Conservation (phyloP, 2,797 vertebrate genomes). For the Cyclopterus lumpus region DNA sequence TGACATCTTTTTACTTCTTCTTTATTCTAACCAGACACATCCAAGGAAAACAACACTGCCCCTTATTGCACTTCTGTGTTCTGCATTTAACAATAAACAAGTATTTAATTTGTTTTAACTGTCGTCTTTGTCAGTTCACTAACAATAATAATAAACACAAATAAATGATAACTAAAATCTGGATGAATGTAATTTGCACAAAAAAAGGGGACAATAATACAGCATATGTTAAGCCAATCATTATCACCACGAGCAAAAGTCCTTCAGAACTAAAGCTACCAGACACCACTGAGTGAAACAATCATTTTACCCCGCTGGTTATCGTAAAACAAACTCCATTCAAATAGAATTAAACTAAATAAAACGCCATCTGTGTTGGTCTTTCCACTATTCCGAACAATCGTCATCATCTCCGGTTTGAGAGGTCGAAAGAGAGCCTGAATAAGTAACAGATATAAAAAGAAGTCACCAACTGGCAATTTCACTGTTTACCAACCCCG, state of each 20-base stretch:
- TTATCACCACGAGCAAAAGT: too few relatives aligned
- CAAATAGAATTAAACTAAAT: too few relatives aligned
- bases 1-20: neutral
- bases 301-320: neutral
- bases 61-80: neutral
- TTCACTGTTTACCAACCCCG: neutral
- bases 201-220: too few relatives aligned
- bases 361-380: neutral
- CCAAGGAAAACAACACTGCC: neutral
- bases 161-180: too few relatives aligned
- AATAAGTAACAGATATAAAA: neutral
- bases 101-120: too few relatives aligned
- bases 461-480: neutral
- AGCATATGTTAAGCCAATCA: too few relatives aligned
- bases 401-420: neutral
- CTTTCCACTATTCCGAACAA: neutral
- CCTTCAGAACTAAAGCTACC: neutral
- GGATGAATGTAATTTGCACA: too few relatives aligned
- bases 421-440: neutral
- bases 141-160: too few relatives aligned
- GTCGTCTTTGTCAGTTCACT: too few relatives aligned
- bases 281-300: neutral
- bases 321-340: neutral
- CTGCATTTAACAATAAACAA: neutral
- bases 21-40: neutral